Base-by-base conservation (phyloP, 2,113 vertebrate species). In the Ondatra zibethicus region DNA sequence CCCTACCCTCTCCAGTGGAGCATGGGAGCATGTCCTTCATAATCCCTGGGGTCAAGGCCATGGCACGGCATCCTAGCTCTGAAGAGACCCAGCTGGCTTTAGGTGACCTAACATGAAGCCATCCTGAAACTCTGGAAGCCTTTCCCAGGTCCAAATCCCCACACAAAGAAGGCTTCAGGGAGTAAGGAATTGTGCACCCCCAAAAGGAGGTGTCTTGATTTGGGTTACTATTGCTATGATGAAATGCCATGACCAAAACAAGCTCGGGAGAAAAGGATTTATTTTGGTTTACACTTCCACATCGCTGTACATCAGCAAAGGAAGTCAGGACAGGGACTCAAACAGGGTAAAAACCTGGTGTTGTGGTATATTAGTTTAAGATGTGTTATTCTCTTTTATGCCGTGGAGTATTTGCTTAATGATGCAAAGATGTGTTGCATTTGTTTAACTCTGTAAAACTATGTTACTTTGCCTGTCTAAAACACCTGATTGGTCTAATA, bases 21-120 rank as follows among this genome's bases (percentile, higher is more conserved):
- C 1, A 0, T 16, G 61, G 72, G 55, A 47, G 36, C 9, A 4
- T 27, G 1, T 1, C 42, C 47, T 39, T 93, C 14, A 8, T n/a
- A 58, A 19, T 14, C 23, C 1, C 31, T 0, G 11, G 9, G 58
- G 19, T 39, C 6, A 39, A 73, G 36, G 70, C 6, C 29, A 13
- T 45, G 45, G 78, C 19, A 2, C 29, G 47, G 82, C 39, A 91
- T 16, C 8, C 12, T 88, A 73, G 63, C 73, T 61, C 80, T 75
- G 42, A 58, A 63, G 66, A 80, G 77, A 45, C 81, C 0, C 0
- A 86, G 10, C 47, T 33, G 58, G 63, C 23, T 84, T 19, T 4
- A 36, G 45, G 50, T 31, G n/a, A 42, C n/a, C 25, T 63, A 25
- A 42, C 25, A 29, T 17, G 72, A 78, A 0, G 1, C 47, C 16